Conservation (phyloP, 2,113 vertebrate species). For the Hemiscyllium ocellatum region DNA sequence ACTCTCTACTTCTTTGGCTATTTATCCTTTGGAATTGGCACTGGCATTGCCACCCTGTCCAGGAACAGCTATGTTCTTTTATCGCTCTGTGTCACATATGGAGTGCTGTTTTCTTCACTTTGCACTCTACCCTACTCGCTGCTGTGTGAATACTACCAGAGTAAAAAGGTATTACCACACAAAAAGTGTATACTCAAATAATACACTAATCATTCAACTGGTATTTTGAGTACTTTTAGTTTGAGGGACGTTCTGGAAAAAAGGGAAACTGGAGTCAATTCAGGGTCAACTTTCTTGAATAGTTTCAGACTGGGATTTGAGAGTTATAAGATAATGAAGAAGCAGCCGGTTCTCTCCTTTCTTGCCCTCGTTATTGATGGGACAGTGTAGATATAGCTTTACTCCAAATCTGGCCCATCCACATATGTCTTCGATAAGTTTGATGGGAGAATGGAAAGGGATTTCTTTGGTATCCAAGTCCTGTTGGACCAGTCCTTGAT, state of each 20-base stretch:
- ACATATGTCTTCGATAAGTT: neutral
- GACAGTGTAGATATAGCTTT: neutral
- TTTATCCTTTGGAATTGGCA: slow-evolving; percentile 85
- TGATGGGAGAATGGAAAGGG: neutral
- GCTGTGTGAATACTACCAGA: slow-evolving; percentile 97
- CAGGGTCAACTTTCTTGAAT: neutral
- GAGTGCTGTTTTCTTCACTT: slow-evolving; percentile 86
- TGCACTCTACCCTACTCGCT: slow-evolving; percentile 97
- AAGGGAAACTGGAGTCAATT: neutral
- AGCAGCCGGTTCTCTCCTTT: neutral
- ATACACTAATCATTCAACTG: neutral
- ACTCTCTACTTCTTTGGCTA: slow-evolving; percentile 94
- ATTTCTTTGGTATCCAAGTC: neutral
- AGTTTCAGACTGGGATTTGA: neutral
- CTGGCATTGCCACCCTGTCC: slow-evolving; percentile 82
- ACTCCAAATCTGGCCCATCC: neutral
- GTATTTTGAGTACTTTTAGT: neutral
- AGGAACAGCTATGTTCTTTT: slow-evolving; percentile 86
- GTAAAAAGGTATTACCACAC: slow-evolving; percentile 66
- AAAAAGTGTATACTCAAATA: slow-evolving; percentile 39
- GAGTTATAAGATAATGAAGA: neutral
- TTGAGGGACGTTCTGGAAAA: neutral
- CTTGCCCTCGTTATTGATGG: neutral
- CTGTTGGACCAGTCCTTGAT: neutral
- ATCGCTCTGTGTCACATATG: slow-evolving; percentile 84